Conservation (phyloP, 2,797 vertebrate species). For the Rhinatrema bivittatum region DNA sequence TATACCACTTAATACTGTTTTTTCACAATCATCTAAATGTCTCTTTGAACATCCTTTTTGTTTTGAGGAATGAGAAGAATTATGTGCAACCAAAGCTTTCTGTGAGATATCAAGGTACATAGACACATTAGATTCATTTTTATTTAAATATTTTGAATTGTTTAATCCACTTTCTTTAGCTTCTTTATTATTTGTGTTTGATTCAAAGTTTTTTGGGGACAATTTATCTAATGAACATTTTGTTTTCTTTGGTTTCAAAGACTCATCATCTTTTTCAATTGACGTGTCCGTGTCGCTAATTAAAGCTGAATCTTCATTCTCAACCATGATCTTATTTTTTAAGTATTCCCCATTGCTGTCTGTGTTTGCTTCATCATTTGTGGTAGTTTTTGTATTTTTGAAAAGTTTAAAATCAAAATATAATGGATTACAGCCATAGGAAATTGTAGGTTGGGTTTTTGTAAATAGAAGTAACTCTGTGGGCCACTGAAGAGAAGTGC, state of each 20-base stretch:
- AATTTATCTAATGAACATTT: conserved; percentile 52
- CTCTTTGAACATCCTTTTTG: conserved; percentile 40
- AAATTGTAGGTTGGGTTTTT: conserved; percentile 77
- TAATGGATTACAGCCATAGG: conserved; percentile 86
- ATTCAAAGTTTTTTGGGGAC: conserved; percentile 61
- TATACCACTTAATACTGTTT: conserved; percentile 46
- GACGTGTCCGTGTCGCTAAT: conserved; percentile 52
- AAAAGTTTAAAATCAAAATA: conserved; percentile 65
- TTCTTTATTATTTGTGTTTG: conserved; percentile 45
- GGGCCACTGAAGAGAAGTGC: conserved; percentile 77
- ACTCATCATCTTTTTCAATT: conserved; percentile 58
- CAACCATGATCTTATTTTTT: conserved; percentile 21
- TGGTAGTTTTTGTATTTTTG: conserved; percentile 43
- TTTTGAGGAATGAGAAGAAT: conserved; percentile 40
- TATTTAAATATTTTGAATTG: conserved; percentile 40
- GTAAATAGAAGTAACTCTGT: conserved; percentile 79
- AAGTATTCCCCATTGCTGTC: conserved; percentile 22
- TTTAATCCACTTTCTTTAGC: conserved; percentile 42
- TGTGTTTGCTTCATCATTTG: conserved; percentile 29
- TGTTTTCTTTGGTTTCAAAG: conserved; percentile 71
- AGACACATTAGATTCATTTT: conserved; percentile 57
- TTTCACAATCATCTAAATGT: conserved; percentile 45
- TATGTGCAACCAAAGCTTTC: conserved; percentile 42
- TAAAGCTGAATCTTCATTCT: conserved; percentile 50
- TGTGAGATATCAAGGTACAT: conserved; percentile 46